A percentile compares a stretch with the other conserved stretches of the same genome.
These are phyloP conservation scores for Pemphredon lugubris DNA, from an alignment of 2,888 invertebrate species.

Conservation along the genomic window DNA sequence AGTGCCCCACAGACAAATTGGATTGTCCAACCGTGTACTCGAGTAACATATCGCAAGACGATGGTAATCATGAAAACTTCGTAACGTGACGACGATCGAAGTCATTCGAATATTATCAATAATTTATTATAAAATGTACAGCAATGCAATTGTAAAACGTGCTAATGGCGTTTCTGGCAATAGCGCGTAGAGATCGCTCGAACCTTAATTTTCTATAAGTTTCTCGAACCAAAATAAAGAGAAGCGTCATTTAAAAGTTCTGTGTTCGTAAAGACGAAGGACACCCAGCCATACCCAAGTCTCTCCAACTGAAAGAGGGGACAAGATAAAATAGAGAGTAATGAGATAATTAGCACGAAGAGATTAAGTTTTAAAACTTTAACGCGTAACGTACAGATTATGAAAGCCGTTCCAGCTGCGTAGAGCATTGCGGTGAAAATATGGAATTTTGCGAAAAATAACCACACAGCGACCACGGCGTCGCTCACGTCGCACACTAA, in stretches of 20 bases:
- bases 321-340: no score
- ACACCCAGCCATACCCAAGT: constrained; percentile 72
- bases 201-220: neutral
- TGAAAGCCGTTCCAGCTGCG: constrained; percentile 46
- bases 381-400: constrained; percentile 64
- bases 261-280: constrained; percentile 67
- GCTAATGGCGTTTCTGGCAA: constrained; percentile 1
- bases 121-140: constrained; percentile 41
- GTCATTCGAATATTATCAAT: neutral
- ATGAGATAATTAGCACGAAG: no score
- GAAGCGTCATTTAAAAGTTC: constrained; percentile 61
- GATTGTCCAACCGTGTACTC: constrained; percentile 50
- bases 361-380: no score
- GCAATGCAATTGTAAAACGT: constrained; percentile 24
- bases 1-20: constrained; percentile 21
- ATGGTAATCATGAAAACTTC: neutral
- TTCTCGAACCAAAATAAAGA: neutral
- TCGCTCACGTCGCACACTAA: constrained; percentile 67
- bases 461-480: constrained; percentile 64
- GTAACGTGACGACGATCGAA: constrained; percentile 14
- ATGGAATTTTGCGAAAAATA: constrained; percentile 63
- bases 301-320: constrained; percentile 62
- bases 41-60: constrained; percentile 1
- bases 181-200: neutral
- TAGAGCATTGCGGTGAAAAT: constrained; percentile 62